Evolutionary conservation across 2,113 vertebrate species (phyloP).

Genomic region (Leptodactylus fuscus): DNA sequence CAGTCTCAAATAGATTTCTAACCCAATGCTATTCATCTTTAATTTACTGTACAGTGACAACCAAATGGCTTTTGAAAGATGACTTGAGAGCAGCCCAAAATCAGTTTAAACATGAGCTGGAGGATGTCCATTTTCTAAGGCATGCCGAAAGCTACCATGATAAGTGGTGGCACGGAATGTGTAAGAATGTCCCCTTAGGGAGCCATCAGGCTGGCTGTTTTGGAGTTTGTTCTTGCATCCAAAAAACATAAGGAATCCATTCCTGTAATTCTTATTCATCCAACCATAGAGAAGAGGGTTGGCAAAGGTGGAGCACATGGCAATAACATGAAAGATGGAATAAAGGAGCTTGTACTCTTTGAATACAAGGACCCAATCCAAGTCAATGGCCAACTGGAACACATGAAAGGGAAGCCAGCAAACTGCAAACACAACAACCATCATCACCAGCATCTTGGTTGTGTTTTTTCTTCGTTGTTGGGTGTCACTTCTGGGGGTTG

Average conservation of each 20-base stretch:
- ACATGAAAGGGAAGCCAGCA: constrained; percentile 91
- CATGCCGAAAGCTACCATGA: constrained; percentile 73
- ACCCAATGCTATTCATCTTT: neutral
- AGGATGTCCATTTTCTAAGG: constrained; percentile 73
- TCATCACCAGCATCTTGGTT: constrained; percentile 89
- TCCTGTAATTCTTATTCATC: constrained; percentile 96
- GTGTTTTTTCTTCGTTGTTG: constrained; percentile 84
- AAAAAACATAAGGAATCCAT: constrained; percentile 90
- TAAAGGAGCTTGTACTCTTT: constrained; percentile 92
- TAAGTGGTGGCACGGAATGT: constrained; percentile 74
- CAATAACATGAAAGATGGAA: constrained; percentile 86
- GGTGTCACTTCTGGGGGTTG: constrained; percentile 80
- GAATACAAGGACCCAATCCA: constrained; percentile 84
- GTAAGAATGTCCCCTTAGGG: constrained; percentile 80
- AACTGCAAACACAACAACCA: constrained; percentile 87
- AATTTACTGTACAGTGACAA: neutral
- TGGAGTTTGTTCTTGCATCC: constrained; percentile 86
- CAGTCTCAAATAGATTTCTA: neutral
- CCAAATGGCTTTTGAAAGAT: neutral
- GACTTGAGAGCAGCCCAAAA: neutral
- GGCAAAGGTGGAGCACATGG: constrained; percentile 91
- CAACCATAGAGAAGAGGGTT: constrained; percentile 92
- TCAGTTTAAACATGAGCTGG: constrained; percentile 80
- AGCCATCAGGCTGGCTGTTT: constrained; percentile 82
- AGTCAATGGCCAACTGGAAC: constrained; percentile 87